phyloP scores from a whole-genome alignment of 2,888 invertebrate species.

The Acleris sparsana region DNA sequence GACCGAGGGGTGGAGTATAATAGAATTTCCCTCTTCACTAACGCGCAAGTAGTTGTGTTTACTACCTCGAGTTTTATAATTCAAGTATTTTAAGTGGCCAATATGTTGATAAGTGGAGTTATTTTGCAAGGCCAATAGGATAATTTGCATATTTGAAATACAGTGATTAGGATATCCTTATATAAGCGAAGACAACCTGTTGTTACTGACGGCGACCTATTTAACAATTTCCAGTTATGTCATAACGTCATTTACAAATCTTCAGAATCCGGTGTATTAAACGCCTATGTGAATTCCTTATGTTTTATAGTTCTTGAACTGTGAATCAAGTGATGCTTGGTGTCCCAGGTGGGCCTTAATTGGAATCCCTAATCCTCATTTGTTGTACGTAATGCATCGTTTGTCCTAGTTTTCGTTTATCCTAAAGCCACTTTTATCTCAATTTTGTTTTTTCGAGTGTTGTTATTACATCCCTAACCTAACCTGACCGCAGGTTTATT shows the following conservation, averaged over 20 bases:
- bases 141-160: conserved; percentile 24
- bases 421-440: too few species aligned
- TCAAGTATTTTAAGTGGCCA: conserved; percentile 12
- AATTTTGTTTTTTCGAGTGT: too few species aligned
- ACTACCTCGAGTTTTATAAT: neutral
- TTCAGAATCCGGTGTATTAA: neutral
- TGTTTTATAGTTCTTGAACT: too few species aligned
- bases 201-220: conserved; percentile 62
- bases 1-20: conserved; percentile 21
- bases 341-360: too few species aligned
- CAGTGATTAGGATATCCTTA: conserved; percentile 75
- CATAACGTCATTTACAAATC: conserved; percentile 49
- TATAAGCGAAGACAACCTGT: conserved; percentile 69
- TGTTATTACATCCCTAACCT: too few species aligned
- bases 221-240: conserved; percentile 69
- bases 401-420: too few species aligned
- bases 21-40: conserved; percentile 15
- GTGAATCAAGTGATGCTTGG: too few species aligned
- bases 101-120: conserved; percentile 5
- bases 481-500: too few species aligned
- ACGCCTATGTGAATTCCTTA: too few species aligned
- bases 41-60: conserved; percentile 7
- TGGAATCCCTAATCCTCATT: too few species aligned
- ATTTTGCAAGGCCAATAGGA: conserved; percentile 28
- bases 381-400: too few species aligned